These are phyloP conservation scores for Neolamprologus kungweensis DNA, from an alignment of 2,113 vertebrate species.

Conservation along the genomic window DNA sequence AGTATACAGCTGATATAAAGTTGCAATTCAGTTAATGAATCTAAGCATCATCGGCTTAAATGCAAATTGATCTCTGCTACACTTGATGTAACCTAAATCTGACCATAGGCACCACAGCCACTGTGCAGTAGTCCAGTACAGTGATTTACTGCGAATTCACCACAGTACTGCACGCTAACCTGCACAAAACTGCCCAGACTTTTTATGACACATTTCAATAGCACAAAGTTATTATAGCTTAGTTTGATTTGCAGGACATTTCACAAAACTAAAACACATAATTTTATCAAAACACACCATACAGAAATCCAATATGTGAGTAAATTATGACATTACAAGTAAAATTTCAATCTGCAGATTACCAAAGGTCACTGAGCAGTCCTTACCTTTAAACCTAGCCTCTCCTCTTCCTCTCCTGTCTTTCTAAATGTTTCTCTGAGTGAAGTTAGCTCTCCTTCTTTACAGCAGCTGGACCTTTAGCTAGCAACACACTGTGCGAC, in stretches of 20 bases:
- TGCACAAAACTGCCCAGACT: background rate
- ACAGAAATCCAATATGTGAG: rapidly evolving
- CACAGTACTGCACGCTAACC: background rate
- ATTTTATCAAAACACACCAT: background rate
- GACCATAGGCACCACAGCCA: rapidly evolving
- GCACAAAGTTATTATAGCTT: background rate
- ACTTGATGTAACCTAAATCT: background rate
- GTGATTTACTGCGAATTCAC: background rate
- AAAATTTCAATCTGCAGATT: background rate
- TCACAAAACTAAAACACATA: background rate
- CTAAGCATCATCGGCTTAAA: background rate
- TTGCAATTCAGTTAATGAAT: background rate
- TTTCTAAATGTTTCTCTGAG: background rate
- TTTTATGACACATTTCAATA: background rate
- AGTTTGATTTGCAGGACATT: background rate
- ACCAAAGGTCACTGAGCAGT: background rate
- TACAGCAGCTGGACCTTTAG: background rate
- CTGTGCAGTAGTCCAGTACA: background rate
- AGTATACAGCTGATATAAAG: background rate
- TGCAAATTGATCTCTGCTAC: background rate
- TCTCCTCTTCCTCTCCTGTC: background rate
- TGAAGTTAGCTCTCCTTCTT: background rate
- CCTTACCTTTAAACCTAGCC: rapidly evolving
- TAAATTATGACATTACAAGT: background rate
- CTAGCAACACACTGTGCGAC: background rate